Evolutionary conservation across 2,797 vertebrate genomes (phyloP).

Genomic region (Aselliscus stoliczkanus): DNA sequence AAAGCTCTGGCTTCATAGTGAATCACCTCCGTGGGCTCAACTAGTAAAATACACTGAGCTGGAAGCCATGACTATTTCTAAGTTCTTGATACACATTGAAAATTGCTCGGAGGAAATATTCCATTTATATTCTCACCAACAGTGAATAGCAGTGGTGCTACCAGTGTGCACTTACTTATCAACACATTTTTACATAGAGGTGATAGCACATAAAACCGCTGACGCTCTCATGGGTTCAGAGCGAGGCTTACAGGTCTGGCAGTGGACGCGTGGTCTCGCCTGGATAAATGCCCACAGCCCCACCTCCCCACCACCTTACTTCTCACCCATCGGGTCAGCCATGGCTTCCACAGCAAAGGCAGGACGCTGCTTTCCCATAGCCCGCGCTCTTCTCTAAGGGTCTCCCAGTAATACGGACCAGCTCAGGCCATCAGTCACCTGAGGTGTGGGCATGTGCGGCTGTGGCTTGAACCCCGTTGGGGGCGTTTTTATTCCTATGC

Average conservation of each 20-base stretch:
- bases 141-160: too few relatives aligned
- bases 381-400: too few relatives aligned
- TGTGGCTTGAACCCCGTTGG: fast-evolving
- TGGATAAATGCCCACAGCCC: fast-evolving
- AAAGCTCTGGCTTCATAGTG: not conserved
- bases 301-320: fast-evolving
- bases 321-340: not conserved
- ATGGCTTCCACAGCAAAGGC: not conserved
- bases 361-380: not conserved
- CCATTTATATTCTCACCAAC: not conserved
- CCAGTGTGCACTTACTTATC: fast-evolving
- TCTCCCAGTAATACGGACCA: too few relatives aligned
- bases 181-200: fast-evolving
- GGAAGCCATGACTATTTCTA: not conserved
- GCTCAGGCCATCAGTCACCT: too few relatives aligned
- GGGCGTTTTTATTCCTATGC: not conserved
- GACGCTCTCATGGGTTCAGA: too few relatives aligned
- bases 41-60: not conserved
- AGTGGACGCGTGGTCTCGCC: not conserved
- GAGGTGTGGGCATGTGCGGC: fast-evolving
- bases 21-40: not conserved
- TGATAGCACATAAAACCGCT: fast-evolving
- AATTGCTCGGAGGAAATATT: not conserved
- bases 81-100: not conserved
- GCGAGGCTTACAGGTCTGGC: too few relatives aligned